These are phyloP conservation scores for Chaetops frenatus DNA, from an alignment of 2,113 vertebrate species.

Conservation along the genomic window DNA sequence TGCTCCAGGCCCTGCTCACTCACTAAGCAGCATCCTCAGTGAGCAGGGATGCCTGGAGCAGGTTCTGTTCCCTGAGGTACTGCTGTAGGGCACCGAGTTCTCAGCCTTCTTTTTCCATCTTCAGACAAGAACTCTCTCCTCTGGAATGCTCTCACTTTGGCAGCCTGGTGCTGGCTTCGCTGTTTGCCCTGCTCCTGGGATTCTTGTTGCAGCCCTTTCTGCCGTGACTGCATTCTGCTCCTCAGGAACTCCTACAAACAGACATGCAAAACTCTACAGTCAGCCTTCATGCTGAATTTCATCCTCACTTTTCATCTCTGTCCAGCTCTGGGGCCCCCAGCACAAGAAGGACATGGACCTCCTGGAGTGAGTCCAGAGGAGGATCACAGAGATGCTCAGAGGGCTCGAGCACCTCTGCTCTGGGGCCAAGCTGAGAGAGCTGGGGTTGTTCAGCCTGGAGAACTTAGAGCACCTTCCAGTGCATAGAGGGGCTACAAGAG, in stretches of 20 bases:
- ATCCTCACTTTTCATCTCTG: not conserved
- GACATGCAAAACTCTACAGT: not conserved
- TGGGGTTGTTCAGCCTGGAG: not conserved
- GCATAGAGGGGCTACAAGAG: not conserved
- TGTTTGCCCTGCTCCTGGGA: not conserved
- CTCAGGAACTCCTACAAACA: constrained; percentile 9
- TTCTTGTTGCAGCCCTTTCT: not conserved
- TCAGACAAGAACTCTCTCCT: not conserved
- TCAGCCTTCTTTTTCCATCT: not conserved
- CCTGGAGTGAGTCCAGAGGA: not conserved
- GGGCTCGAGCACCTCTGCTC: not conserved
- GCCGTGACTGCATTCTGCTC: not conserved
- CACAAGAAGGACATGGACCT: not conserved
- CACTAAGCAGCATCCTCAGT: not conserved
- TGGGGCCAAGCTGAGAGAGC: not conserved
- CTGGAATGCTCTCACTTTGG: not conserved
- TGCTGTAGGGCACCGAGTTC: not conserved
- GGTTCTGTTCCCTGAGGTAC: constrained; percentile 47
- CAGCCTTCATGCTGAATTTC: not conserved
- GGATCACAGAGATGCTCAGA: not conserved
- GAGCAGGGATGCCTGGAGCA: constrained; percentile 10
- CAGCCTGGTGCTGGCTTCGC: not conserved
- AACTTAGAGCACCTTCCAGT: not conserved
- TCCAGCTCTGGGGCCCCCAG: not conserved
- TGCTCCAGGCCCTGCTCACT: not conserved